A percentile compares a stretch with the other conserved stretches of the same genome.
phyloP scores from a whole-genome alignment of 2,888 invertebrate species.

The Eupeodes luniger region DNA sequence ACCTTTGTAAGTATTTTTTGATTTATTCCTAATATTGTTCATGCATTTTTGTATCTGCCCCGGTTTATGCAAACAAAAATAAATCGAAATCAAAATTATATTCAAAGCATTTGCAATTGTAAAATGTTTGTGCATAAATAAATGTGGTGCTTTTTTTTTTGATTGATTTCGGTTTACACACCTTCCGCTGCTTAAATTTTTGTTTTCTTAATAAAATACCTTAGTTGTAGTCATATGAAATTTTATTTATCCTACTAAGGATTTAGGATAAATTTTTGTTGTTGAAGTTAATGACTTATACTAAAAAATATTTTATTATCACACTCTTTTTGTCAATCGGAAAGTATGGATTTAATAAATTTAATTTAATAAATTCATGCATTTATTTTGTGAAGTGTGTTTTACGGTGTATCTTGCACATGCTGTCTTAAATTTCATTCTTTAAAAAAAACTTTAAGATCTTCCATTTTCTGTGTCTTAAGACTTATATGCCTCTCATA shows the following conservation, averaged over 20 bases:
- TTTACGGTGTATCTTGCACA: slow-evolving; percentile 16
- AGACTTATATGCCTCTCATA: no score
- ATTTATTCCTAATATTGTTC: neutral
- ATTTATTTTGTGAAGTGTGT: slow-evolving; percentile 10
- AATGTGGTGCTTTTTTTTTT: slow-evolving; percentile 3
- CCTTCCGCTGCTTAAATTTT: slow-evolving; percentile 37
- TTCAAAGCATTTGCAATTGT: slow-evolving; percentile 1
- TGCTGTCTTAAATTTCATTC: slow-evolving; percentile 6
- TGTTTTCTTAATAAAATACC: slow-evolving; percentile 58
- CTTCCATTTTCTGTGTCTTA: no score
- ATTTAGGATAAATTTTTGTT: slow-evolving; percentile 81
- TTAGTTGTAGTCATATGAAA: slow-evolving; percentile 77
- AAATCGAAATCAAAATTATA: neutral
- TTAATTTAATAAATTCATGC: slow-evolving; percentile 16
- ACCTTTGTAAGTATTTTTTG: neutral
- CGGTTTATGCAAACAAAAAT: neutral
- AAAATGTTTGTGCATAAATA: slow-evolving; percentile 1
- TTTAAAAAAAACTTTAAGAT: no score
- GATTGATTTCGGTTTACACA: slow-evolving; percentile 10
- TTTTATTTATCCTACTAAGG: slow-evolving; percentile 83
- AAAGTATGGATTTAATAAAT: slow-evolving; percentile 31
- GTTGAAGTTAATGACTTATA: slow-evolving; percentile 32
- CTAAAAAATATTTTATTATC: slow-evolving; percentile 60
- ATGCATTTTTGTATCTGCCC: neutral
- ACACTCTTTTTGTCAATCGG: slow-evolving; percentile 25